Evolutionary conservation across 2,888 invertebrate genomes (phyloP), one percentile per base, ranked within the genome.

Genomic region (Yponomeuta malinellus): DNA sequence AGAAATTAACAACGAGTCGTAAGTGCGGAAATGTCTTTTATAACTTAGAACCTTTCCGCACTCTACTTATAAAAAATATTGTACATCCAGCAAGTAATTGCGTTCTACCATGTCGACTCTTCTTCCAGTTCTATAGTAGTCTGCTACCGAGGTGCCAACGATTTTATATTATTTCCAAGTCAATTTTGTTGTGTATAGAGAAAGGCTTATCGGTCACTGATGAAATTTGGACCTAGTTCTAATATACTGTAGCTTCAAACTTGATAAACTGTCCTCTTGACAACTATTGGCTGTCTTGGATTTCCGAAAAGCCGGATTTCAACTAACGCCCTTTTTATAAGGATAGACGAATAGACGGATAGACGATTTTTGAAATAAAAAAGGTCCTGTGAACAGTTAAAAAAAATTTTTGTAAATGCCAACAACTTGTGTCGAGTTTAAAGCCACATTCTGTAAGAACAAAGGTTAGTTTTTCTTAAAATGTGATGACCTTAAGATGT

Each of bases 401-500:
- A 8, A 43, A 43, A 43, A 8, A 43, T 4, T 1, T 1, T 43
- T 43, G 43, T 43, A 8, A 43, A 43, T 43, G 5, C 43, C 43
- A 43, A 8, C 43, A 43, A 43, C 43, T 8, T 43, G 1, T 8
- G 43, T 43, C 6, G 43, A 59, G 52, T 15, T 15, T 59, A 15
- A 59, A 59, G 52, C 15, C 15, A 59, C 52, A 1, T 59, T 12
- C 1, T 15, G 15, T 15, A 3, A 15, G 52, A 59, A 59, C 52
- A 59, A 59, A 59, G 15, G 52, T 59, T 15, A 12, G 5, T 15
- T 59, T 59, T 3, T 59, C 52, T 59, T 59, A 65, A 65, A 65
- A 31, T 65, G 52, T 59, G 52, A 59, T 59, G 52, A 59, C 52
- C 52, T 59, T 15, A 59, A 59, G 52, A 64, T 48, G 23, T 72